Evolutionary conservation across 1,140 invertebrate species (phyloP), one percentile per base, ranked within the genome.

Genomic region (Babylonia areolata): DNA sequence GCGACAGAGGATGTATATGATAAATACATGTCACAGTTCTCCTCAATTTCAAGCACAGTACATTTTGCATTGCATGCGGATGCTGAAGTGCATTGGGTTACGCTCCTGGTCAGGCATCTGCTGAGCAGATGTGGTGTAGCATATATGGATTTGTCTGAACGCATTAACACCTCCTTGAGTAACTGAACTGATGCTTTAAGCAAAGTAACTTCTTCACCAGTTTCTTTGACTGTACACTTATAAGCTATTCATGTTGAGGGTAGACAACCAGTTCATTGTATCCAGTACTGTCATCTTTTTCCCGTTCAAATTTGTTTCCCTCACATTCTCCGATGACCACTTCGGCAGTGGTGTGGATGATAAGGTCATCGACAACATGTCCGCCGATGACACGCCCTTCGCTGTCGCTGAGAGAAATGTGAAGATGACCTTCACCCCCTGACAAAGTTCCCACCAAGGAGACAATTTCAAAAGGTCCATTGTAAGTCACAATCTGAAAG

Each of bases 311-410:
- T n/a, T 23, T 81, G 3, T 92, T 81, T 54, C 90, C 89, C 33
- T 85, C 35, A 81, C 89, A 89, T 77, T 95, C 91, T 12, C 94
- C 94, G 40, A 95, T 85, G 1, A 95, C 91, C 12, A 95, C 88
- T 89, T 95, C 94, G 31, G 94, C 95, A 42, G 95, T 95, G 3
- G 94, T 95, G 87, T 93, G 93, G n/a, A 95, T 92, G 35, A 91
- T 87, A n/a, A 95, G 86, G 87, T 95, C 92, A 20, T 93, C 94
- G 33, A 95, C 89, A 23, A 95, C 94, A 91, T 95, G 95, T 80
- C 95, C 95, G 2, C 94, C 93, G n/a, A 95, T 85, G 1, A 94
- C 93, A 3, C 89, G 85, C 3, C 95, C 95, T 35, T 93, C 83
- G 46, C 89, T 85, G 84, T 94, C 91, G 81, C 93, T 92, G 40